Evolutionary conservation across 2,888 invertebrate species (phyloP).

Genomic region (Orgyia antiqua): DNA sequence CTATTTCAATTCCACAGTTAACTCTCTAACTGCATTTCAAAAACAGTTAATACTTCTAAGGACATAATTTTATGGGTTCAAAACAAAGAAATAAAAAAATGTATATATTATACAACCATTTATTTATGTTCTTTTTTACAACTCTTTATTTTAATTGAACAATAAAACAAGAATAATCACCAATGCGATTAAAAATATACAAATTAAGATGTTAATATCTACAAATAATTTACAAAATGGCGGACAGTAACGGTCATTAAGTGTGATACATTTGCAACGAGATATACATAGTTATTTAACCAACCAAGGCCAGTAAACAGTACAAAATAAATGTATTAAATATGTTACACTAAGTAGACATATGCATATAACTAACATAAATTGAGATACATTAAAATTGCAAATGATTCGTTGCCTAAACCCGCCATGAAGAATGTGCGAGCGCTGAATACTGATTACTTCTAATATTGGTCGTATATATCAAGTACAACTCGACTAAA

Average conservation of each 20-base stretch:
- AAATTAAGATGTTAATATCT: constrained; percentile 2
- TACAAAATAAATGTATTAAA: constrained; percentile 13
- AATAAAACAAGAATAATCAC: constrained; percentile 7
- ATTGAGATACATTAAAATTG: constrained; percentile 63
- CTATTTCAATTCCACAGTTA: no score
- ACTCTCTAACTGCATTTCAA: no score
- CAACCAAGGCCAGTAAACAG: not conserved
- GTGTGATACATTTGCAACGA: not conserved
- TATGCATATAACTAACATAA: constrained; percentile 39
- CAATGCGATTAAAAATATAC: constrained; percentile 1
- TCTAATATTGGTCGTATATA: constrained; percentile 22
- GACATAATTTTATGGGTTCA: no score
- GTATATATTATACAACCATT: constrained; percentile 15
- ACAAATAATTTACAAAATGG: constrained; percentile 7
- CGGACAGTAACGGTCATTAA: constrained; percentile 10
- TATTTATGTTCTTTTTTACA: constrained; percentile 12
- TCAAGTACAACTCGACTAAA: constrained; percentile 20
- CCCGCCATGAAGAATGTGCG: constrained; percentile 49
- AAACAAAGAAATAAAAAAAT: no score
- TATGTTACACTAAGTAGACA: constrained; percentile 35
- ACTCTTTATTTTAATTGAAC: constrained; percentile 8
- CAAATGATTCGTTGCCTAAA: constrained; percentile 63
- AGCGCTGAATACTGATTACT: constrained; percentile 50
- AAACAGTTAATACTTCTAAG: no score
- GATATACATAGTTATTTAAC: no score